Base-by-base conservation (phyloP, 2,113 vertebrate genomes). In the Nycticryphes semicollaris region DNA sequence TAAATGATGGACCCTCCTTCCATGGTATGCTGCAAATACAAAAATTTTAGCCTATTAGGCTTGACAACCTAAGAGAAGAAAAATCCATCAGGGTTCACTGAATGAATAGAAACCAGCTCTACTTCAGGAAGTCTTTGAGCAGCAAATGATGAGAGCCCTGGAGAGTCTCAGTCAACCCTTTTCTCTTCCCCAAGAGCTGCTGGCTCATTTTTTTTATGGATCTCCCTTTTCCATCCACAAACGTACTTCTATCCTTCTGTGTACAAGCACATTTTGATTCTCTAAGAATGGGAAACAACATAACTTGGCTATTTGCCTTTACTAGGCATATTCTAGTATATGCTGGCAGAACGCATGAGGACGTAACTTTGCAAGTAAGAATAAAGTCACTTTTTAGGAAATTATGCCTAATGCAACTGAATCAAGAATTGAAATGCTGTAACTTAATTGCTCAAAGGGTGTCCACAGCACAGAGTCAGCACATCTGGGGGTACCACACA, bases 401-500 rank as follows among this genome's bases (percentile, higher is more conserved):
- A 88, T 51, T 16, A 45, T 68, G 21, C 25, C 33, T 64, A 74
- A 54, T 7, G 25, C 20, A 50, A 66, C 12, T 43, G 23, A 56
- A 50, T 35, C n/a, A 64, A 27, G 47, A 67, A 51, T 35, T 51
- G 19, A 15, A 89, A 43, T 51, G 30, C 23, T 68, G 7, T 35
- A 85, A 43, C 4, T 60, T 51, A 48, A 9, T 82, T 69, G 41
- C 35, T 82, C 17, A n/a, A 50, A 80, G 67, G 53, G 35, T 48
- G 30, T 28, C 37, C 14, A 16, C 2, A 10, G 5, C 60, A 60
- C 16, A 67, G 16, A 9, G 12, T 41, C 43, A 57, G 28, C 33
- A 22, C 0, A 0, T 45, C 8, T 28, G 7, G 14, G 22, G 31
- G 18, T 22, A 33, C 10, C 37, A 43, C n/a, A n/a, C 1, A 31